phyloP scores from a whole-genome alignment of 2,797 vertebrate species.

The Prunella strophiata region DNA sequence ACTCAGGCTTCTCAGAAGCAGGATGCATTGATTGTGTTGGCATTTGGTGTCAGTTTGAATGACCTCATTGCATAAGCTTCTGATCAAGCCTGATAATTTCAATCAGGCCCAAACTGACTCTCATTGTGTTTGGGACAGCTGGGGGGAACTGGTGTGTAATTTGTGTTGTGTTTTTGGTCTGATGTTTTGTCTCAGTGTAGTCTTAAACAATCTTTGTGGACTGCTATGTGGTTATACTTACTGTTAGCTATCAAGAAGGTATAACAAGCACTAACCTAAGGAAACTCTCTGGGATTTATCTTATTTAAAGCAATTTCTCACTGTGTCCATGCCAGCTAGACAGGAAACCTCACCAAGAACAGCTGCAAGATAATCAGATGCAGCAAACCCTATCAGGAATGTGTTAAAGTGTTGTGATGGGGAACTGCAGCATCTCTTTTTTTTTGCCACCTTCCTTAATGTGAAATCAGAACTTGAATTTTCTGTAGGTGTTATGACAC shows the following conservation, averaged over 20 bases:
- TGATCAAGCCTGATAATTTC: not conserved
- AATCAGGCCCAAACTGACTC: not conserved
- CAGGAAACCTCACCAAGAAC: not conserved
- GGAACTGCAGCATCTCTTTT: not conserved
- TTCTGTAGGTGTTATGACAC: not conserved
- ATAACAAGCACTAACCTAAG: not conserved
- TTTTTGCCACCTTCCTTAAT: not conserved
- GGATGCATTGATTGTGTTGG: not conserved
- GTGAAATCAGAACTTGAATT: not conserved
- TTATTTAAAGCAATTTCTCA: not conserved
- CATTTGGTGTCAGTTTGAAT: not conserved
- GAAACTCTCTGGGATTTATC: not conserved
- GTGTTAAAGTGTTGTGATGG: not conserved
- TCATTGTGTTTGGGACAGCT: not conserved
- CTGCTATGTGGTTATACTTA: not conserved
- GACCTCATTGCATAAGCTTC: not conserved
- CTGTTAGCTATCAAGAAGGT: not conserved
- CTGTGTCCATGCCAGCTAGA: not conserved
- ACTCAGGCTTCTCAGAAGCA: not conserved
- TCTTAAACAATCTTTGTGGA: not conserved
- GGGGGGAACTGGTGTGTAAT: accelerated
- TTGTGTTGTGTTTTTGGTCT: not conserved
- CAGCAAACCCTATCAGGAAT: not conserved
- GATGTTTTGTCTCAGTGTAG: not conserved
- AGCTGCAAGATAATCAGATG: constrained; percentile 40